phyloP scores from a whole-genome alignment of 1,140 invertebrate species.

The Stegodyphus dumicola region DNA sequence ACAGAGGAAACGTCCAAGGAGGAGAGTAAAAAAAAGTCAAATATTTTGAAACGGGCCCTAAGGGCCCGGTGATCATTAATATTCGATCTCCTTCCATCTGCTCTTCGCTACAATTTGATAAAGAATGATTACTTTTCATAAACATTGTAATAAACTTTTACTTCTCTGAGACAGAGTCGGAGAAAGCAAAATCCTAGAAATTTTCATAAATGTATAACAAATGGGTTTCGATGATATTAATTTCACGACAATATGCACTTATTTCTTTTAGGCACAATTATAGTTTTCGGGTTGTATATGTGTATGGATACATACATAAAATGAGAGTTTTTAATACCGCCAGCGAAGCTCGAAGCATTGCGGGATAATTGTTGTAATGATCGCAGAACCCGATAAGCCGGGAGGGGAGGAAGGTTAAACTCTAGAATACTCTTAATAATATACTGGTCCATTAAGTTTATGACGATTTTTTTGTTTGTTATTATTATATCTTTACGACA shows the following conservation, averaged over 20 bases:
- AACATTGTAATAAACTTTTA: constrained; percentile 56
- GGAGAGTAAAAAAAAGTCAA: constrained; percentile 14
- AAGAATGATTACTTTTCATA: constrained; percentile 49
- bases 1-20: neutral
- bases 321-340: constrained; percentile 46
- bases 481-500: neutral
- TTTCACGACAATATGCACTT: constrained; percentile 46
- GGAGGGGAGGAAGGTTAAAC: constrained; percentile 11
- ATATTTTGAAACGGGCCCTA: constrained; percentile 23
- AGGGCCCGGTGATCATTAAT: constrained; percentile 31
- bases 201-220: constrained; percentile 56
- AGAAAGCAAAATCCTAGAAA: constrained; percentile 29
- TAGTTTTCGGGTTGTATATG: neutral
- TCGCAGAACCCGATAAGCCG: neutral
- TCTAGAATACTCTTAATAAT: constrained; percentile 53
- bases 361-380: constrained; percentile 59
- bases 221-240: constrained; percentile 47
- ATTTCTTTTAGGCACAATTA: neutral
- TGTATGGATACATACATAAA: neutral
- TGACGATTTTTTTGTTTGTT: constrained; percentile 50
- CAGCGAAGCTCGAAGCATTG: constrained; percentile 23
- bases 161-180: neutral
- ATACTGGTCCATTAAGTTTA: constrained; percentile 57
- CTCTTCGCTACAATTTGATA: constrained; percentile 41
- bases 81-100: constrained; percentile 37